These are phyloP conservation scores for Lypha dubia DNA, from an alignment of 2,888 invertebrate species.

Conservation along the genomic window DNA sequence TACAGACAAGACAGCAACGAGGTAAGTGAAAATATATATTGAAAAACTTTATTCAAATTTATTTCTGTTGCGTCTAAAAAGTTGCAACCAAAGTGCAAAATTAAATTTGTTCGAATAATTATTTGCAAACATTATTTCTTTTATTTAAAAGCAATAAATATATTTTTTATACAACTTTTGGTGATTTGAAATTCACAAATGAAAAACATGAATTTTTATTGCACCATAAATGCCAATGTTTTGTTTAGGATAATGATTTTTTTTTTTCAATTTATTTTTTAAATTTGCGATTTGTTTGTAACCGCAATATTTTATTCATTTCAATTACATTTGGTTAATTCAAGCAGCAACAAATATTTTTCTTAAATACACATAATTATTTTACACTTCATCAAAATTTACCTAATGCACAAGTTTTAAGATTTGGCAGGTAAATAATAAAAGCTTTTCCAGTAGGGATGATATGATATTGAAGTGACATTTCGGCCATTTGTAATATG, in stretches of 20 bases:
- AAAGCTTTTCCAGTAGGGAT: too few relatives aligned
- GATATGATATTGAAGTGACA: too few relatives aligned
- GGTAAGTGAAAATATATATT: constrained; percentile 19
- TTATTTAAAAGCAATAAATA: constrained; percentile 32
- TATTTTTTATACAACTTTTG: constrained; percentile 34
- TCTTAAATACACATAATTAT: too few relatives aligned
- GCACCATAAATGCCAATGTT: constrained; percentile 36
- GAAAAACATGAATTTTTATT: constrained; percentile 56
- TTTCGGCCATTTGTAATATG: too few relatives aligned
- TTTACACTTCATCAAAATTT: too few relatives aligned
- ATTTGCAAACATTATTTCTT: constrained; percentile 13
- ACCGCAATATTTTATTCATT: constrained; percentile 17
- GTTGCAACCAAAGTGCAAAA: constrained; percentile 2
- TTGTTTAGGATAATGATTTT: constrained; percentile 19
- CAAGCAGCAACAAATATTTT: too few relatives aligned
- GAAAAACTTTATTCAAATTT: constrained; percentile 40
- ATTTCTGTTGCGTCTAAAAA: neutral
- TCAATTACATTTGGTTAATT: constrained; percentile 7
- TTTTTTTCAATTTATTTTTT: constrained; percentile 10
- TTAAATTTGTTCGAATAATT: neutral
- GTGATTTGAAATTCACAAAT: constrained; percentile 19
- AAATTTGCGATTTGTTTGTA: neutral
- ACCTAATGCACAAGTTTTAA: too few relatives aligned
- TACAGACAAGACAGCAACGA: neutral
- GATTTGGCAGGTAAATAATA: too few relatives aligned